Percentiles rank a stretch among this genome's conserved stretches.
These are phyloP conservation scores for Camelus bactrianus DNA, from an alignment of 2,113 vertebrate species.

Conservation along the genomic window DNA sequence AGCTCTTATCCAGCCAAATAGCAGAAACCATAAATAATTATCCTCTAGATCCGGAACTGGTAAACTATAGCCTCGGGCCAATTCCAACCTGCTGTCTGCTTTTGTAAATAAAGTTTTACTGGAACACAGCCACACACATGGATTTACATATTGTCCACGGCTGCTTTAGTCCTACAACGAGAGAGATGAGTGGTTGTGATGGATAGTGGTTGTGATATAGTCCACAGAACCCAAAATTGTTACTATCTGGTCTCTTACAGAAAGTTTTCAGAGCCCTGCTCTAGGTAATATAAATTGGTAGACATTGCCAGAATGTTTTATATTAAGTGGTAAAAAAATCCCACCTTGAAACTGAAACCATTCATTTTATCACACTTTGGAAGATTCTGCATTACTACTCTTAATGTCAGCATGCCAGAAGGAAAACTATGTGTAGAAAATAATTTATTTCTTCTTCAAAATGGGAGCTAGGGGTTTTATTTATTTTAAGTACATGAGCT, in stretches of 20 bases:
- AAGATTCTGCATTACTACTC: constrained; percentile 59
- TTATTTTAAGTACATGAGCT: not conserved
- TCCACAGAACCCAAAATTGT: constrained; percentile 13
- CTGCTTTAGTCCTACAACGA: not conserved
- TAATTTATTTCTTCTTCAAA: constrained; percentile 61
- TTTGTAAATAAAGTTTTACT: constrained; percentile 74
- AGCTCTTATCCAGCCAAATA: constrained; percentile 36
- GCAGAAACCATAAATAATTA: constrained; percentile 58
- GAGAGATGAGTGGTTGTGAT: not conserved
- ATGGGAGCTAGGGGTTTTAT: not conserved
- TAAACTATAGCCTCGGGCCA: not conserved
- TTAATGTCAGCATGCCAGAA: constrained; percentile 15
- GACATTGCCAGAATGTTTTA: constrained; percentile 55
- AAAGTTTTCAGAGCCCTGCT: not conserved
- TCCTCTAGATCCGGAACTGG: not conserved
- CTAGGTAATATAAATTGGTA: constrained; percentile 45
- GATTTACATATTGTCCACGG: not conserved
- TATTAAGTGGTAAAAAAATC: constrained; percentile 71
- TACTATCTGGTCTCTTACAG: constrained; percentile 10
- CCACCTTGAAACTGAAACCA: constrained; percentile 69
- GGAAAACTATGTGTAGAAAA: constrained; percentile 69
- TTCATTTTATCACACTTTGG: constrained; percentile 60
- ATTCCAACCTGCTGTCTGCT: constrained; percentile 30
- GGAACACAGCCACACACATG: constrained; percentile 35
- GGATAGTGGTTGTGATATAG: not conserved